Percentiles rank a stretch among this genome's conserved stretches.
phyloP scores from a whole-genome alignment of 1,140 invertebrate genomes.

The Vanessa atalanta region DNA sequence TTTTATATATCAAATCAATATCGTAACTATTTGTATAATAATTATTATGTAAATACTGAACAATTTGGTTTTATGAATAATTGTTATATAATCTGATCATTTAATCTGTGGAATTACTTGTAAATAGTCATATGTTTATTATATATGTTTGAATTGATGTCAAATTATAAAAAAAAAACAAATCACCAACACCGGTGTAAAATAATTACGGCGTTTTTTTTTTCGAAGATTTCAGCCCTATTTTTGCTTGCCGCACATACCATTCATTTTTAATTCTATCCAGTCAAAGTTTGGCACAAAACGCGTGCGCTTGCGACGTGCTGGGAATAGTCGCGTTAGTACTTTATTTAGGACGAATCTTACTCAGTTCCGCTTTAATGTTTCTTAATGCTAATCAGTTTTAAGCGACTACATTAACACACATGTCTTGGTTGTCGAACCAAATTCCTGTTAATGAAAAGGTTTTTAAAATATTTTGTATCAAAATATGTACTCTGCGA shows the following conservation, averaged over 20 bases:
- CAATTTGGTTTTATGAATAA: too few relatives aligned
- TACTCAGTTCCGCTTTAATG: conserved; percentile 37
- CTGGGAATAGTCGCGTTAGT: conserved; percentile 58
- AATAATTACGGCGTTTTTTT: not conserved
- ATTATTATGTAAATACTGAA: too few relatives aligned
- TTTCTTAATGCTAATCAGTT: conserved; percentile 28
- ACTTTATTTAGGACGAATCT: conserved; percentile 51
- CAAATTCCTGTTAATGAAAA: not conserved
- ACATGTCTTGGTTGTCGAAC: not conserved
- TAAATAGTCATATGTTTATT: too few relatives aligned
- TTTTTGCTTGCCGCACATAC: conserved; percentile 40
- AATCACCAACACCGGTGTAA: too few relatives aligned
- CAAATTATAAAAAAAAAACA: too few relatives aligned
- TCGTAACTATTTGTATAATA: too few relatives aligned
- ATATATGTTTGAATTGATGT: too few relatives aligned
- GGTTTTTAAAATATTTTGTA: too few relatives aligned
- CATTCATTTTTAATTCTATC: conserved; percentile 72
- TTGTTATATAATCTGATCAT: too few relatives aligned
- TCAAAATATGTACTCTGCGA: too few relatives aligned
- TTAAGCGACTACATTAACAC: not conserved
- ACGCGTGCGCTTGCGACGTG: conserved; percentile 62
- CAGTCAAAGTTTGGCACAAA: conserved; percentile 67
- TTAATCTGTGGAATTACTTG: too few relatives aligned
- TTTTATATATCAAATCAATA: not conserved
- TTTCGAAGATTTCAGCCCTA: conserved; percentile 46